Conservation (phyloP, 2,888 invertebrate genomes). For the Caenorhabditis becei region DNA sequence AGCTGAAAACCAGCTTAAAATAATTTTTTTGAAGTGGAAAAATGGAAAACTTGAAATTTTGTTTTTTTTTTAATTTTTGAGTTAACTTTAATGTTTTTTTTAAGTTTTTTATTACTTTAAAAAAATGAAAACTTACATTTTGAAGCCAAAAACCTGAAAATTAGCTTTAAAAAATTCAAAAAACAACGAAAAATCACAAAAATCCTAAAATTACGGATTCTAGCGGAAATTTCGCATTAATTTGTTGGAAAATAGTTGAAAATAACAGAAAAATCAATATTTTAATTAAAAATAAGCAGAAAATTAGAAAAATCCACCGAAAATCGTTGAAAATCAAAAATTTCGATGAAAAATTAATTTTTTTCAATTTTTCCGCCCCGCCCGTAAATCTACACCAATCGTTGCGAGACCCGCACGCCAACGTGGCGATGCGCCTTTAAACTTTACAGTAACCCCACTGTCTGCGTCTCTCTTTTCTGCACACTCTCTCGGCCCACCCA, state of each 20-base stretch:
- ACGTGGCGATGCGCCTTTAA: slow-evolving; percentile 9
- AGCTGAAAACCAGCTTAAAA: no score
- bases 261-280: no score
- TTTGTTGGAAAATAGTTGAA: neutral
- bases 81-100: neutral
- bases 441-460: neutral
- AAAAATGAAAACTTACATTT: no score
- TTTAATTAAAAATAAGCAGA: neutral
- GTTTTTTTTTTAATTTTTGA: neutral
- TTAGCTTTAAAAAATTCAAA: neutral
- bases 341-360: neutral
- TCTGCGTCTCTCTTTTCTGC: neutral
- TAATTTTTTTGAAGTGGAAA: neutral
- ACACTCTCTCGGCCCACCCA: neutral
- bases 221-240: neutral
- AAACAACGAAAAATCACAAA: neutral
- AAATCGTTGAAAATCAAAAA: slow-evolving; percentile 1
- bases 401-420: slow-evolving; percentile 6
- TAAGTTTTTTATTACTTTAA: neutral
- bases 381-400: neutral
- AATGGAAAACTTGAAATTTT: neutral
- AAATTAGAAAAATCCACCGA: neutral
- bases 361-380: neutral
- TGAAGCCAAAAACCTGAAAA: no score
- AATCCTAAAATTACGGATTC: neutral